Evolutionary conservation across 2,113 vertebrate species (phyloP).

Genomic region (Petromus typicus): DNA sequence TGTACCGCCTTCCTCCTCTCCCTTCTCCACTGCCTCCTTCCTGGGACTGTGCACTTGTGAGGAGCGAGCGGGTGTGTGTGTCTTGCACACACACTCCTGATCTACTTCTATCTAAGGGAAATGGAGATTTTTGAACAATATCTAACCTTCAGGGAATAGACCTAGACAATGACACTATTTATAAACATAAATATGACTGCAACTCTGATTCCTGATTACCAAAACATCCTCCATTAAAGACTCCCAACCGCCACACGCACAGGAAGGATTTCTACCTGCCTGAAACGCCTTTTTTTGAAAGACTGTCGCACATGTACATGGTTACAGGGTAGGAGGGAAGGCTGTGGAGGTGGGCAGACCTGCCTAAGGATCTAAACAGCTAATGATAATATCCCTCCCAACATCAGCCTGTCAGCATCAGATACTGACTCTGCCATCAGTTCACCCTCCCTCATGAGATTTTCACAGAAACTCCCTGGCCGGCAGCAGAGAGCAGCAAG

Average conservation of each 20-base stretch:
- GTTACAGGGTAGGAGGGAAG: neutral
- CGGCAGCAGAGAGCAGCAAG: neutral
- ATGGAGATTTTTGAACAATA: slow-evolving; percentile 14
- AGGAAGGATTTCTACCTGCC: neutral
- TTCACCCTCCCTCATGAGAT: slow-evolving; percentile 22
- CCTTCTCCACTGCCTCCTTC: neutral
- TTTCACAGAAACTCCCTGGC: slow-evolving; percentile 1
- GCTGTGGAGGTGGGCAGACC: neutral
- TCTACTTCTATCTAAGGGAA: neutral
- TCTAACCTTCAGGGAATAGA: neutral
- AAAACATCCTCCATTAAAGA: neutral
- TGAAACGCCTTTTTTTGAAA: neutral
- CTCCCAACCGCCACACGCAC: neutral
- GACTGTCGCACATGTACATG: fast-evolving
- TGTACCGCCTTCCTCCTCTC: too few relatives aligned
- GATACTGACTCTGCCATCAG: neutral
- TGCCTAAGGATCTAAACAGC: neutral
- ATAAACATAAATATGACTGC: neutral
- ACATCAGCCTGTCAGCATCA: neutral
- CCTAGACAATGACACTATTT: neutral
- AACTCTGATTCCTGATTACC: neutral
- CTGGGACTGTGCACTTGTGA: too few relatives aligned
- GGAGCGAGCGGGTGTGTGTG: neutral
- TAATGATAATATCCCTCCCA: neutral
- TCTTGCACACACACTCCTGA: fast-evolving